Conservation (phyloP, 2,113 vertebrate species). For the Lampris incognitus region DNA sequence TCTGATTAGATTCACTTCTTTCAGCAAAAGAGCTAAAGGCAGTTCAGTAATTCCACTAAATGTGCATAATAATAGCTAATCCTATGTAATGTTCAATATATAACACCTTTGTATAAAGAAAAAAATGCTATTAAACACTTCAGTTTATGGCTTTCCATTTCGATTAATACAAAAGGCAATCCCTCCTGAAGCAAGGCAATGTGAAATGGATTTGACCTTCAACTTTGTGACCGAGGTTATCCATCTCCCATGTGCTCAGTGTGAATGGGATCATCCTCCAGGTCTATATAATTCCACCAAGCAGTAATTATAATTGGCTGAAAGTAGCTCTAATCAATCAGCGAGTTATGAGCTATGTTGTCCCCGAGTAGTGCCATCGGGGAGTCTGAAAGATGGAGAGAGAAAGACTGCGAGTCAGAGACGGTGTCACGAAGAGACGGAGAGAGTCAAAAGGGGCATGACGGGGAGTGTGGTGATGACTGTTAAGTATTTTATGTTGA, state of each 20-base stretch:
- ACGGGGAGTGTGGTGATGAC: constrained; percentile 58
- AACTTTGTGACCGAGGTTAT: constrained; percentile 50
- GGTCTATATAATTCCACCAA: constrained; percentile 55
- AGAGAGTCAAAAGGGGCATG: constrained; percentile 45
- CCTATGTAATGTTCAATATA: not conserved
- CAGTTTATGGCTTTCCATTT: constrained; percentile 22
- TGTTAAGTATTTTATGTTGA: constrained; percentile 66
- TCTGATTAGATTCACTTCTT: constrained; percentile 19
- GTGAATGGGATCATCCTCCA: constrained; percentile 34
- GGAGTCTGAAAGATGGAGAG: constrained; percentile 29
- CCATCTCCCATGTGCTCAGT: constrained; percentile 16
- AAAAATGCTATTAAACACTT: constrained; percentile 4
- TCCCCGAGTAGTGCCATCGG: constrained; percentile 52
- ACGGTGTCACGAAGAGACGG: constrained; percentile 43
- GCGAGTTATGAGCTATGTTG: constrained; percentile 47
- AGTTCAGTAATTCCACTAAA: constrained; percentile 37
- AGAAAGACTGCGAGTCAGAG: constrained; percentile 25
- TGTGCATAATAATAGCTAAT: constrained; percentile 12
- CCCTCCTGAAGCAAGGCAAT: constrained; percentile 28
- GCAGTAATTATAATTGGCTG: constrained; percentile 65
- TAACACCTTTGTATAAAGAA: constrained; percentile 19
- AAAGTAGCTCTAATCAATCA: constrained; percentile 66
- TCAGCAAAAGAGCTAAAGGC: constrained; percentile 10
- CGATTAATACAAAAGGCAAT: constrained; percentile 36
- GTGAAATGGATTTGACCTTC: constrained; percentile 50